phyloP scores from a whole-genome alignment of 2,888 invertebrate genomes.

The Caradrina kadenii region DNA sequence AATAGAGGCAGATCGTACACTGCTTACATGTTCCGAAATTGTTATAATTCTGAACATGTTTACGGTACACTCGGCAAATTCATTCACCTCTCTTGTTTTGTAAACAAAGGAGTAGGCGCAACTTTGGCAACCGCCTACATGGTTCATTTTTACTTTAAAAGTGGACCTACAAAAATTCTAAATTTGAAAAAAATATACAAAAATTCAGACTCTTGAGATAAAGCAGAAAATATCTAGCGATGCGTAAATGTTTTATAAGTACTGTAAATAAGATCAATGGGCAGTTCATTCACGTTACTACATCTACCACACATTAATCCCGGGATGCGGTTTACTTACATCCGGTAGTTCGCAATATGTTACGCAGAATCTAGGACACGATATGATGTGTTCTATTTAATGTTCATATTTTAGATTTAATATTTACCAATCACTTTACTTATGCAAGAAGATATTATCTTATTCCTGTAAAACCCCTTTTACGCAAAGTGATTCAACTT shows the following conservation, averaged over 20 bases:
- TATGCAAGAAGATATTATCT: constrained; percentile 16
- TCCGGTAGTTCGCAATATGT: constrained; percentile 62
- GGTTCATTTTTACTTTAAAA: constrained; percentile 23
- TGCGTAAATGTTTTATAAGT: constrained; percentile 46
- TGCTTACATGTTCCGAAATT: constrained; percentile 64
- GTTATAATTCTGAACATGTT: constrained; percentile 58
- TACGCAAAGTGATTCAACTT: not conserved
- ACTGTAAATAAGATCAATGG: constrained; percentile 61
- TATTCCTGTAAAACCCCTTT: constrained; percentile 10
- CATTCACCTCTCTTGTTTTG: constrained; percentile 60
- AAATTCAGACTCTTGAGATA: constrained; percentile 10
- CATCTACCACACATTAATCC: constrained; percentile 60
- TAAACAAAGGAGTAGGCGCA: constrained; percentile 44
- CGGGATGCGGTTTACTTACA: constrained; percentile 68
- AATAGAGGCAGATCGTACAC: constrained; percentile 71
- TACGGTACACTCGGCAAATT: constrained; percentile 53
- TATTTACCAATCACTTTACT: constrained; percentile 41
- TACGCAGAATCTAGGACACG: constrained; percentile 55
- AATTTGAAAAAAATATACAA: not conserved
- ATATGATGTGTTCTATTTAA: constrained; percentile 61
- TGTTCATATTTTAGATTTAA: constrained; percentile 47
- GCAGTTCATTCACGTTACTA: constrained; percentile 54
- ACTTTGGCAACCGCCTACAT: constrained; percentile 15
- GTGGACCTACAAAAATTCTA: constrained; percentile 7
- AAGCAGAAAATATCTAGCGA: constrained; percentile 20